Evolutionary conservation across 2,113 vertebrate species (phyloP), one percentile per base, ranked within the genome.

Genomic region (Psittacula cyanocephala): DNA sequence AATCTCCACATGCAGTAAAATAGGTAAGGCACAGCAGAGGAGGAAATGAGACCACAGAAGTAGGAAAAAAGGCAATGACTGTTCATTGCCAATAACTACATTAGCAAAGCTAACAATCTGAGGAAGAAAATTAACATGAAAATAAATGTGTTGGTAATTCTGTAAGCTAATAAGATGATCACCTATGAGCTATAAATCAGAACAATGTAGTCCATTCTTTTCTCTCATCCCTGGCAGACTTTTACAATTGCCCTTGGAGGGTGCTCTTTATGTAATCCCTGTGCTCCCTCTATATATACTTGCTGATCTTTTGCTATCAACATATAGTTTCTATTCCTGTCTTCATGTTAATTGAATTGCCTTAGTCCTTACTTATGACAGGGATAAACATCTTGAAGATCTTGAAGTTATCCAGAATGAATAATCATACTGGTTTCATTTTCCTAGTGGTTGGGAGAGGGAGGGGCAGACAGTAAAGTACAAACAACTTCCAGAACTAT

Each of bases 271-370:
- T 44, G 49, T 43, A 90, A 82, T 62, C 44, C 47, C 44, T 88
- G 67, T 4, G 78, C 59, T 83, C 60, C 65, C n/a, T 69, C 76
- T 82, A 35, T 50, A 82, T n/a, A 76, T 64, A 22, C 11, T 62
- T 79, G 87, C 81, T 89, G 72, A 83, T 75, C 12, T 53, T 86
- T 65, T 29, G 67, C 68, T 59, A 33, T 59, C 59, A 83, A 67
- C 71, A 75, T 63, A 8, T 6, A 31, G 53, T 43, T 88, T 89
- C 87, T 87, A 91, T 96, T 95, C 53, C 87, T 94, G 63, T 71
- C 71, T 82, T 83, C 79, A 29, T 1, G 10, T 23, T 94, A 13
- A 94, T 91, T 77, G 82, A 44, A 86, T 75, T 75, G 44, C 77
- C 82, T 64, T 28, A 90, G 33, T 47, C 80, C 64, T 55, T 74